A percentile compares a stretch with the other conserved stretches of the same genome.
Evolutionary conservation across 2,888 invertebrate genomes (phyloP).

Genomic region (Hyppa rectilinea): DNA sequence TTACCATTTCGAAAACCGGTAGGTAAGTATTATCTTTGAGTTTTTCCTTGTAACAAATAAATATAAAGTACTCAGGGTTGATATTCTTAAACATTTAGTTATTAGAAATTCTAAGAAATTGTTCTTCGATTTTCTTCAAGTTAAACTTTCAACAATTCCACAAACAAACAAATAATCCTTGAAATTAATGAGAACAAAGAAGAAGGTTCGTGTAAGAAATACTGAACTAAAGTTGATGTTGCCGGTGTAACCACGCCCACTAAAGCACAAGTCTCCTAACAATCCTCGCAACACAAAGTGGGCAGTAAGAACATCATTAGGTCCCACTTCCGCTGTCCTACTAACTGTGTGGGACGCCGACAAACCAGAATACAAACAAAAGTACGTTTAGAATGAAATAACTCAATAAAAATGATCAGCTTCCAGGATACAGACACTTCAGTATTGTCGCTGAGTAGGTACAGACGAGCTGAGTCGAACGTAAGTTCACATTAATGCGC

Average conservation of each 20-base stretch:
- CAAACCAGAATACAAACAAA: constrained; percentile 1
- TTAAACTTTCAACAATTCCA: constrained; percentile 1
- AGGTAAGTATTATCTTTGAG: neutral
- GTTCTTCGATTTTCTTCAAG: neutral
- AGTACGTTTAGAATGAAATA: constrained; percentile 8
- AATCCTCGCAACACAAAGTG: neutral
- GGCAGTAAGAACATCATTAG: constrained; percentile 1
- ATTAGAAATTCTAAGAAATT: neutral
- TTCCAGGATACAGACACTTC: neutral
- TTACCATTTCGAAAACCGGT: neutral
- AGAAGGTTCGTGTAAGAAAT: constrained; percentile 1
- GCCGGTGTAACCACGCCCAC: constrained; percentile 1
- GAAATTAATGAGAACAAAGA: constrained; percentile 1
- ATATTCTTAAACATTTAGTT: neutral
- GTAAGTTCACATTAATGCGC: constrained; percentile 28
- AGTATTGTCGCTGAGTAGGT: constrained; percentile 18
- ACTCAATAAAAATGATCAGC: neutral
- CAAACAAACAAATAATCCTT: neutral
- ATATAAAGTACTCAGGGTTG: neutral
- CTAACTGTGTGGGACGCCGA: neutral
- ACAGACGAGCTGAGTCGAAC: constrained; percentile 9
- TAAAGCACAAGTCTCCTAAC: neutral
- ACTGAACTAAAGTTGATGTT: neutral
- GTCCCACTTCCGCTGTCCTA: neutral
- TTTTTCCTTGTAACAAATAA: neutral